Evolutionary conservation across 2,113 vertebrate genomes (phyloP), one percentile per base, ranked within the genome.

Genomic region (Sula dactylatra): DNA sequence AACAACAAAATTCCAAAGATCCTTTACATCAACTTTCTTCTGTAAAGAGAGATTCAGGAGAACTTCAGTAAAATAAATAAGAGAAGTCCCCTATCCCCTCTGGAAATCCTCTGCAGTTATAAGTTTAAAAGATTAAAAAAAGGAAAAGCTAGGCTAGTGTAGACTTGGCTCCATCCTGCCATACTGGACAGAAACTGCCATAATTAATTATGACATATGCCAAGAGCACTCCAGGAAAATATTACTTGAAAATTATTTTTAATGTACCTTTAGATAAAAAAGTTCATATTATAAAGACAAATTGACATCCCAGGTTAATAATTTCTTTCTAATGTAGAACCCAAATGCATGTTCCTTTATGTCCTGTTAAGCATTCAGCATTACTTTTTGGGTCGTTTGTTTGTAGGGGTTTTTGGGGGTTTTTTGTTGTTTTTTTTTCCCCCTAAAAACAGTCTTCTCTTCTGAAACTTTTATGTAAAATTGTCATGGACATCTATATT

Each of bases 221-320:
- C 64, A 71, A 86, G n/a, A 80, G 45, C 29, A 58, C 7, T 56
- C 34, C 24, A 69, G 34, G 27, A 77, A 90, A 82, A 91, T 69
- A 74, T 5, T 20, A 69, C 22, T 61, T 62, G 0, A 40, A 78
- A 86, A 86, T 65, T 69, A 59, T 95, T 88, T 76, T 82, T 40
- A 76, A 91, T 79, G 29, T 65, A 61, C 19, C 42, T 86, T 91
- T 62, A 89, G 27, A 69, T 56, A 82, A 6, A 86, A 82, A 96
- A 65, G 3, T 65, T 62, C 31, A 59, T 14, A 62, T 29, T 27
- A 25, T 44, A 82, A 84, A 64, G 77, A 77, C 31, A 89, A 82
- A 64, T 4, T 62, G 31, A 44, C 17, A 77, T 38, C 9, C 7
- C 9, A 50, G 19, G 31, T 74, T 72, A 79, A 55, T 42, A 66